These are phyloP conservation scores for Lasioglossum vierecki DNA, from an alignment of 2,888 invertebrate genomes.

Conservation along the genomic window DNA sequence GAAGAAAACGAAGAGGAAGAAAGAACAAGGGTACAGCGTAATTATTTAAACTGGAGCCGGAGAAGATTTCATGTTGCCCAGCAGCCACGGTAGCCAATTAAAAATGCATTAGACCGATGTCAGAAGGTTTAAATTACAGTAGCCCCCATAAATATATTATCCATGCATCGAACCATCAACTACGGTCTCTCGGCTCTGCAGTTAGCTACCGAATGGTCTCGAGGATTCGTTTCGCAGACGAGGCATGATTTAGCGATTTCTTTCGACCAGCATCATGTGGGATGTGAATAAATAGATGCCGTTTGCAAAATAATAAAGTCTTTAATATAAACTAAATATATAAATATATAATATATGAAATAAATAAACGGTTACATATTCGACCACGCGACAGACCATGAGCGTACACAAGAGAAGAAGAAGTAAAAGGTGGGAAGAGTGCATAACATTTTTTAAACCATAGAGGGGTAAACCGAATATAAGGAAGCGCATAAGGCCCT, in stretches of 20 bases:
- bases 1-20: not conserved
- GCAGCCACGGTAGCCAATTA: slow-evolving; percentile 25
- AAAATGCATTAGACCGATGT: slow-evolving; percentile 17
- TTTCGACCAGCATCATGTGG: not conserved
- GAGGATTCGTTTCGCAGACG: not conserved
- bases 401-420: no score
- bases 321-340: no score
- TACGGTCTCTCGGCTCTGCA: not conserved
- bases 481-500: no score
- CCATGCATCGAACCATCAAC: not conserved
- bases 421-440: no score
- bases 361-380: no score
- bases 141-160: slow-evolving; percentile 5
- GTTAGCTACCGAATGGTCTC: not conserved
- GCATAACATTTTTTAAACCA: no score
- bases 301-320: no score
- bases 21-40: not conserved
- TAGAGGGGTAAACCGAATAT: no score
- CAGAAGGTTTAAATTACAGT: not conserved
- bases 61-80: not conserved
- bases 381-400: no score
- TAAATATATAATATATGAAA: no score
- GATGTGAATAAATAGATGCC: no score
- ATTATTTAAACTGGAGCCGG: not conserved
- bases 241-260: not conserved